Evolutionary conservation across 2,888 invertebrate species (phyloP).

Genomic region (Dimorphilus gyrociliatus): DNA sequence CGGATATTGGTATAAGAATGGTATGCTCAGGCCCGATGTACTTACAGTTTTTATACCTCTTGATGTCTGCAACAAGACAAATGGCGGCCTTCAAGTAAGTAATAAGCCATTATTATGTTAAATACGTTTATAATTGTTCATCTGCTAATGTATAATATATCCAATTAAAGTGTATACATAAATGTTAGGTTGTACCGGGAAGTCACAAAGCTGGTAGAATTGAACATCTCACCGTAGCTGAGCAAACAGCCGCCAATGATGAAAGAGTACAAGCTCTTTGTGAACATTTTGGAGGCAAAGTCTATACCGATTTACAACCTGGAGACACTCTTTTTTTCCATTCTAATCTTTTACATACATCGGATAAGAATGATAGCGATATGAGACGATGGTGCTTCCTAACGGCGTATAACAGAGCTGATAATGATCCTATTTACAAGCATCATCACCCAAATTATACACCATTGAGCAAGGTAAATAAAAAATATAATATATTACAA

Average conservation of each 20-base stretch:
- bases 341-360: slow-evolving; percentile 25
- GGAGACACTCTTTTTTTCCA: slow-evolving; percentile 30
- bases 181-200: slow-evolving; percentile 15
- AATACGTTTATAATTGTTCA: too few species aligned
- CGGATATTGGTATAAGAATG: slow-evolving; percentile 34
- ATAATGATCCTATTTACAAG: slow-evolving; percentile 21
- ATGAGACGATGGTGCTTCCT: slow-evolving; percentile 27
- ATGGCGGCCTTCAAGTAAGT: slow-evolving; percentile 28
- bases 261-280: slow-evolving; percentile 17
- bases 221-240: slow-evolving; percentile 19
- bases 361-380: slow-evolving; percentile 21
- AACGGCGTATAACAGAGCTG: slow-evolving; percentile 21
- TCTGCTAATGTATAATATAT: too few species aligned
- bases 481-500: too few species aligned
- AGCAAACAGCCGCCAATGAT: slow-evolving; percentile 21
- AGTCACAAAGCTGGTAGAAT: slow-evolving; percentile 24
- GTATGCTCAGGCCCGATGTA: slow-evolving; percentile 24
- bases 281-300: slow-evolving; percentile 6
- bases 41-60: slow-evolving; percentile 29
- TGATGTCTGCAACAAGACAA: slow-evolving; percentile 21
- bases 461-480: slow-evolving; percentile 20
- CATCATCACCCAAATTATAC: slow-evolving; percentile 28
- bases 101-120: too few species aligned
- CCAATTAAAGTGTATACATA: too few species aligned
- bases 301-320: slow-evolving; percentile 24